Conservation (phyloP, 2,113 vertebrate genomes). For the Saimiri boliviensis region DNA sequence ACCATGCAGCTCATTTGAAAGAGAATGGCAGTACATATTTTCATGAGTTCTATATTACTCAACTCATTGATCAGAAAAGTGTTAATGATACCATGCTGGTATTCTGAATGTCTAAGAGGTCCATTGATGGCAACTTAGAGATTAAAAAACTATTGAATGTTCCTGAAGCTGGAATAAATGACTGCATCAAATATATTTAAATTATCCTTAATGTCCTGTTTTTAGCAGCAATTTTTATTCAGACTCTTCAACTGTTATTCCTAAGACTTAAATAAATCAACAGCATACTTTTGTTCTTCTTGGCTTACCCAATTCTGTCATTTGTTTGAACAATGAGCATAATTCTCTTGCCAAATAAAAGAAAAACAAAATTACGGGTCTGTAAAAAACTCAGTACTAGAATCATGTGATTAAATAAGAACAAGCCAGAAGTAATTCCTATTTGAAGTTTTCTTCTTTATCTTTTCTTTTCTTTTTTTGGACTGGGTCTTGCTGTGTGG, state of each 20-base stretch:
- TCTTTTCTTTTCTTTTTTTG: background rate
- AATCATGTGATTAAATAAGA: background rate
- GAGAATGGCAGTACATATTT: conserved; percentile 68
- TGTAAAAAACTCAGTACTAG: background rate
- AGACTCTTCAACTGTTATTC: conserved; percentile 4
- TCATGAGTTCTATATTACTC: conserved; percentile 79
- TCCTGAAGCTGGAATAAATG: conserved; percentile 52
- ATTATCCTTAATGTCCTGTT: conserved; percentile 36
- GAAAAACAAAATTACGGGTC: background rate
- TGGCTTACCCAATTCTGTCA: background rate
- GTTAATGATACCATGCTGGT: conserved; percentile 75
- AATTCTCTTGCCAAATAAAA: conserved; percentile 28
- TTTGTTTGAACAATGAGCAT: conserved; percentile 29
- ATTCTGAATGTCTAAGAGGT: conserved; percentile 74
- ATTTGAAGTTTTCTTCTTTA: background rate
- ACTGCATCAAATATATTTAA: conserved; percentile 49
- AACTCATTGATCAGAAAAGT: conserved; percentile 78
- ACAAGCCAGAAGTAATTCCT: background rate
- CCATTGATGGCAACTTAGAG: conserved; percentile 48
- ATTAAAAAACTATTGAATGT: conserved; percentile 18
- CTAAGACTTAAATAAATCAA: conserved; percentile 46
- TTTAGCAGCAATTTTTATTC: conserved; percentile 48
- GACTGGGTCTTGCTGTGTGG: too few species aligned
- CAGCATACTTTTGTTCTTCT: conserved; percentile 8
- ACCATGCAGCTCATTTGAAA: conserved; percentile 77